Evolutionary conservation across 2,797 vertebrate species (phyloP), one percentile per base, ranked within the genome.

Genomic region (Salmo trutta): DNA sequence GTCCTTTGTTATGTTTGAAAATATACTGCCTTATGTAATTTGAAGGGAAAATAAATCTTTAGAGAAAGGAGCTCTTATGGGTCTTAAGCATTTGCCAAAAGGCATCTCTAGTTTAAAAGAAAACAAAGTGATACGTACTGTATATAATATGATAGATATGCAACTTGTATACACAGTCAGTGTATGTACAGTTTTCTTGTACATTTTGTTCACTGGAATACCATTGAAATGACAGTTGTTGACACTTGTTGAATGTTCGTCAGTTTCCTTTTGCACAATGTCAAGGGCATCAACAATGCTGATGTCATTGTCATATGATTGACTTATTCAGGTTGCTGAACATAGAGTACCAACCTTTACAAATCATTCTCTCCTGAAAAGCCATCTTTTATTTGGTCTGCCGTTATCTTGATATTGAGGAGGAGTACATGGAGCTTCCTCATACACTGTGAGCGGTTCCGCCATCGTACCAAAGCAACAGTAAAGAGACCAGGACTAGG

Each of bases 401-500:
- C 56, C 16, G 19, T 19, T 19, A 59, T 59, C 17, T 59, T 59
- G 56, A 59, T 59, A 19, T n/a, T 59, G 56, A 59, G n/a, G 56
- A 59, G 54, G 54, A 59, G 19, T 5, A n/a, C n/a, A 59, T 59
- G 56, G 56, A 21, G 6, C 19, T 59, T 21, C 16, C 17, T 59
- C 56, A 19, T 19, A 59, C 16, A 21, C 56, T 21, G 41, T 47
- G 41, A 47, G 12, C 41, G 14, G 41, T 14, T 47, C 10, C 41
- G 12, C 41, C 41, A 47, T 47, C 41, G 41, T 47, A 33, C 83
- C 84, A 83, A 85, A 88, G 85, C 81, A 79, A 80, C 21, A 92
- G 82, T 33, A 75, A 81, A 27, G 79, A 85, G n/a, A 80, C 87
- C 79, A 91, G 82, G 74, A 88, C 64, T 76, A 89, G 64, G 24